These are phyloP conservation scores for Conger conger DNA, from an alignment of 2,113 vertebrate genomes.

Conservation along the genomic window DNA sequence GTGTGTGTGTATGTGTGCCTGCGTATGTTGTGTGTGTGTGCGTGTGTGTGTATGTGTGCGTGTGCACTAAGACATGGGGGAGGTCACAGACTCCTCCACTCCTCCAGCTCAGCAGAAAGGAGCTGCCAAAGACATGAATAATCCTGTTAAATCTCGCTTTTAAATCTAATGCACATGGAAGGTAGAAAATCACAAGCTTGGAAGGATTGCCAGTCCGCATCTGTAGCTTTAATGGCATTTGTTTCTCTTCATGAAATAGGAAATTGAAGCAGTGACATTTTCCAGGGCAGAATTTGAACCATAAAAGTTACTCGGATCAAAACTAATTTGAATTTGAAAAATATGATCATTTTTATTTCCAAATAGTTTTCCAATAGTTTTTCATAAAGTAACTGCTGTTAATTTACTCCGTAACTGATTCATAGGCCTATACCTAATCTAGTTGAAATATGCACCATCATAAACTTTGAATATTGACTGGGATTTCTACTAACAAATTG, in stretches of 20 bases:
- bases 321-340: neutral
- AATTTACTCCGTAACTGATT: neutral
- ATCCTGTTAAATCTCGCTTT: slow-evolving; percentile 8
- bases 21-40: neutral
- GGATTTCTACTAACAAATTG: too few species aligned
- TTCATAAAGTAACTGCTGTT: neutral
- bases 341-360: neutral
- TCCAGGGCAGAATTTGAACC: neutral
- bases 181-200: neutral
- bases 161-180: slow-evolving; percentile 7
- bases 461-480: too few species aligned
- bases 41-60: slow-evolving; percentile 4
- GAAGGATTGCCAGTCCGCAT: slow-evolving; percentile 3
- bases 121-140: neutral
- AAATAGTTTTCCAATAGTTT: too few species aligned
- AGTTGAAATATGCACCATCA: too few species aligned
- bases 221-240: neutral
- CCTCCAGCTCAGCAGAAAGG: neutral
- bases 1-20: neutral
- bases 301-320: too few species aligned
- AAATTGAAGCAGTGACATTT: neutral
- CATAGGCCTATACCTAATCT: too few species aligned
- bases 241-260: neutral
- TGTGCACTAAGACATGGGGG: neutral
- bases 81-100: slow-evolving; percentile 6